phyloP scores from a whole-genome alignment of 2,797 vertebrate species.

The Cynodonichthys magdalenae region DNA sequence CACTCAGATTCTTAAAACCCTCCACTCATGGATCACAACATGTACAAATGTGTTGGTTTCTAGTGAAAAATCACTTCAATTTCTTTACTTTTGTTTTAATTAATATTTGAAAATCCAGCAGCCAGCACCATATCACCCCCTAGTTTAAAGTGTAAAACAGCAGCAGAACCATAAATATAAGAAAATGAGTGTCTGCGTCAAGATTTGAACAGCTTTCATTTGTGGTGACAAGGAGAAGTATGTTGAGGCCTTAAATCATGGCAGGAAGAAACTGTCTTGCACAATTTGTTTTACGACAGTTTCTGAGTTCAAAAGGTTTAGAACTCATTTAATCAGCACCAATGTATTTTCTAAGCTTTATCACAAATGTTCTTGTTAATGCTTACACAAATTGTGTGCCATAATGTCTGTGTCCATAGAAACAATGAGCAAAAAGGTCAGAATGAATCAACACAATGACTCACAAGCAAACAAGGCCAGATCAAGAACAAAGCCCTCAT shows the following conservation, averaged over 20 bases:
- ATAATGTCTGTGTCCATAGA: constrained; percentile 17
- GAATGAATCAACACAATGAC: constrained; percentile 45
- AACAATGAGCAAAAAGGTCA: constrained; percentile 49
- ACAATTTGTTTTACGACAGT: neutral
- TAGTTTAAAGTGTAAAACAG: no score
- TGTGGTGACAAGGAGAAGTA: no score
- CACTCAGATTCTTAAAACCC: no score
- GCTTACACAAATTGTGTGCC: constrained; percentile 1
- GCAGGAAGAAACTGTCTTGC: neutral
- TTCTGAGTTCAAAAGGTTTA: neutral
- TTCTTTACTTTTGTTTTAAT: no score
- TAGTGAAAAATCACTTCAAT: no score
- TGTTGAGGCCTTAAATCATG: neutral
- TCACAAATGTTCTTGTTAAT: neutral
- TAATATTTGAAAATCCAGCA: no score
- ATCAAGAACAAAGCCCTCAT: constrained; percentile 54
- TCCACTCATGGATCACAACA: no score
- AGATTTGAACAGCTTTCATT: no score
- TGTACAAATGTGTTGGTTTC: no score
- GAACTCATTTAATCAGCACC: neutral
- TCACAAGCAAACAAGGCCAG: constrained; percentile 35
- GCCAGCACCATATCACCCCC: no score
- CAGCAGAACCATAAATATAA: no score
- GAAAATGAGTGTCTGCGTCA: no score
- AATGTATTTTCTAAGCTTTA: neutral